Evolutionary conservation across 2,113 vertebrate species (phyloP), one percentile per base, ranked within the genome.

Genomic region (Alectura lathami): DNA sequence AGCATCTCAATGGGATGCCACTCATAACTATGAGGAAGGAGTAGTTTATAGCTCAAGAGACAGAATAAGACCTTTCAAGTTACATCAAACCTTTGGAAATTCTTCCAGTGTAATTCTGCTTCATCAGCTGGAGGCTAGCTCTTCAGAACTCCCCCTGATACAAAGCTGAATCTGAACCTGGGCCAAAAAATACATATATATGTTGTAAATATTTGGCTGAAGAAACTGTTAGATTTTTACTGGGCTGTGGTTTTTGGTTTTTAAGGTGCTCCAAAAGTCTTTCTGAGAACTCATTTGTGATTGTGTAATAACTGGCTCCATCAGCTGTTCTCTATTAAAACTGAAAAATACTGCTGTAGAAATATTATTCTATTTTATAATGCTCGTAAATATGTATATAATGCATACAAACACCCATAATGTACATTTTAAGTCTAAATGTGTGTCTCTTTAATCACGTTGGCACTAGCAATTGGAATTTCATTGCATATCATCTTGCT

Each of bases 291-390:
- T 60, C 21, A 43, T 23, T 90, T 90, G 34, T 75, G 57, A 48
- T 88, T 43, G 14, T 64, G 30, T 60, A 88, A 67, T 90, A 88
- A 66, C 64, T 78, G 56, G 5, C 20, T 88, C 56, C 47, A 62
- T 93, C 85, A 78, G 68, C 64, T 91, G 51, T 90, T 93, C 57
- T 84, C 51, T 83, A 21, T 80, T 94, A 93, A 94, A 93, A 91
- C 69, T 72, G 66, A 75, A 91, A 91, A 96, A 88, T 70, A 53
- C 38, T 86, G 77, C 73, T 81, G 67, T 72, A 78, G 60, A 96
- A 96, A 93, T 90, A 95, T 32, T 83, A 83, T 78, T 67, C 75
- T 70, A 14, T 60, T 93, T 85, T 64, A 83, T 77, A 93, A 95
- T 36, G 29, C 67, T 89, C 47, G 36, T 94, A 86, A 90, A 51